Base-by-base conservation (phyloP, 2,113 vertebrate species). In the Willisornis vidua region DNA sequence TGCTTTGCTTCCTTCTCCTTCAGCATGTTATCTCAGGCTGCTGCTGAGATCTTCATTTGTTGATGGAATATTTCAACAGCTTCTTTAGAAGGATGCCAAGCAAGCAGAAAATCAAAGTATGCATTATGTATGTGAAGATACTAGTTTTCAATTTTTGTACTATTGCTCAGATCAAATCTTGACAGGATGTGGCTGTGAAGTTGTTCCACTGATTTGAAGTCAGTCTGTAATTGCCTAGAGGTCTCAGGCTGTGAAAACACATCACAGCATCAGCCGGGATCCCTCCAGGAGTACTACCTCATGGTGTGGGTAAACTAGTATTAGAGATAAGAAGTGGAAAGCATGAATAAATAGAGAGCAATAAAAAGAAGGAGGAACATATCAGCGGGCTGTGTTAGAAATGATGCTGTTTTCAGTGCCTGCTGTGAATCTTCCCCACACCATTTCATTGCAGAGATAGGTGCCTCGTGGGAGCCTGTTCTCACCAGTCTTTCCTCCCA, bases 91-190 rank as follows among this genome's bases (percentile, higher is more conserved):
- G 72, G 87, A 37, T 57, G 79, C 79, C 72, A 77, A 84, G 63
- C 87, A 83, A 90, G 79, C 87, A 90, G 79, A 84, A 84, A 90
- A 84, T 84, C 65, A 90, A 84, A 71, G 49, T 35, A 84, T 90
- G 65, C 63, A 90, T 90, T 90, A 90, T 84, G 87, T 28, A 77
- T 84, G 63, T 70, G 57, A 37, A 77, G 79, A 84, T 84, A 70
- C 72, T 57, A 77, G 72, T 31, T 84, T 43, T 49, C 87, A 37
- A 77, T 77, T 90, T 90, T 57, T 43, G 79, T 63, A 84, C 79
- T 71, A 84, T 77, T 84, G 79, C 87, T 90, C 49, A 84, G 72
- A 90, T 84, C 87, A 77, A 23, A 84, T 63, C 87, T 49, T 77
- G 79, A 71, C 79, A 77, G 79, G 72, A 90, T 77, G 57, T 84